Conservation (phyloP, 2,797 vertebrate species). For the Hyperoplus lanceolatus region DNA sequence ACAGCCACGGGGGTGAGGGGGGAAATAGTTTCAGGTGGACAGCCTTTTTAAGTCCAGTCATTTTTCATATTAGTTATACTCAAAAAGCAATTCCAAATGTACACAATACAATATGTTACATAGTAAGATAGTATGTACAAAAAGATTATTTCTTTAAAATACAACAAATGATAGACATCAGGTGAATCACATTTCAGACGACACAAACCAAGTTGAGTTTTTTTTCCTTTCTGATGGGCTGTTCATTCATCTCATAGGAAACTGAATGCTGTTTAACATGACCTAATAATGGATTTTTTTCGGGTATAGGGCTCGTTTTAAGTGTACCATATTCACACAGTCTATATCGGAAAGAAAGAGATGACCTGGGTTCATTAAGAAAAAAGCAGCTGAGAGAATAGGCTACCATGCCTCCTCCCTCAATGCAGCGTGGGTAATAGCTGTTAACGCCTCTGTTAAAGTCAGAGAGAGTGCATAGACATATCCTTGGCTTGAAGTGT, state of each 20-base stretch:
- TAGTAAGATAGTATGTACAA: conserved; percentile 91
- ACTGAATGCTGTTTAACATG: conserved; percentile 47
- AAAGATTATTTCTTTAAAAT: conserved; percentile 67
- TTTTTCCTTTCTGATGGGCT: conserved; percentile 20
- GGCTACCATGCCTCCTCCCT: conserved; percentile 44
- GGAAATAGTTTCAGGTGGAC: conserved; percentile 75
- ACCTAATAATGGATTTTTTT: conserved; percentile 44
- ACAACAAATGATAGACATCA: conserved; percentile 74
- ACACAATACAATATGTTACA: conserved; percentile 93
- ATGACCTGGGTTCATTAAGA: conserved; percentile 54
- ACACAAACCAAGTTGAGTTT: conserved; percentile 44
- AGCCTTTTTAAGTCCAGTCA: conserved; percentile 82
- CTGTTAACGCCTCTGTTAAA: conserved; percentile 62
- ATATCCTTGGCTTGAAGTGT: conserved; percentile 77
- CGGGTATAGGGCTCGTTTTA: conserved; percentile 41
- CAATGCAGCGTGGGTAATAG: conserved; percentile 59
- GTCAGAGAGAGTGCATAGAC: conserved; percentile 79
- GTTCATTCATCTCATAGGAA: conserved; percentile 44
- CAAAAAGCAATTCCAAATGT: conserved; percentile 82
- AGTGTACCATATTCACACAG: conserved; percentile 77
- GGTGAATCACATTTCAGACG: conserved; percentile 69
- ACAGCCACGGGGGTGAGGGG: conserved; percentile 78
- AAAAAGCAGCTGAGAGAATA: conserved; percentile 64
- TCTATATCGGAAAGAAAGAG: conserved; percentile 56
- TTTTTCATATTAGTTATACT: conserved; percentile 82